Base-by-base conservation (phyloP, 2,113 vertebrate species). In the Rutilus rutilus region DNA sequence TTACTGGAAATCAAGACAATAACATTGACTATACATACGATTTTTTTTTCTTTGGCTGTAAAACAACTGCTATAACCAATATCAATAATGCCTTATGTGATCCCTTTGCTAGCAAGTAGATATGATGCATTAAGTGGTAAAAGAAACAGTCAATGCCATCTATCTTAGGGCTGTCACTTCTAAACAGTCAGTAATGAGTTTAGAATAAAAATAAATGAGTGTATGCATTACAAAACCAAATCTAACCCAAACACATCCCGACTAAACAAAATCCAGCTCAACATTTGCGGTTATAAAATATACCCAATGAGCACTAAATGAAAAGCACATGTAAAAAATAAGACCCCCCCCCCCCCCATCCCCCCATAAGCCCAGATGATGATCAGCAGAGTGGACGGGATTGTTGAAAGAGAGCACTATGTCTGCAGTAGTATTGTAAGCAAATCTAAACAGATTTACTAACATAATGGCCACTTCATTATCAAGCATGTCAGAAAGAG, bases 321-420 rank as follows among this genome's bases (percentile, higher is more conserved):
- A 89, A 89, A 90, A 89, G 84, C 82, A 87, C 59, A 77, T 85
- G 27, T 87, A 69, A 86, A 84, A 27, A 89, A 75, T 71, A 21
- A 69, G 57, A 65, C 27, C 39, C 84, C 83, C 2, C 15, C 21
- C 6, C 7, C 36, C 6, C 7, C n/a, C n/a, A n/a, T n/a, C n/a
- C 88, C 86, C 75, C 33, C 57, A 11, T 30, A 67, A 33, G 71
- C 69, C 76, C 83, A 71, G 73, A 83, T 78, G 69, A 88, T 90
- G 89, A 75, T 87, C n/a, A 62, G 82, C 60, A 87, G 80, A 89
- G 91, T 78, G 17, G 10, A 64, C 1, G 42, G 60, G 25, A 65
- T 36, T 69, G 80, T 15, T 52, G 62, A 69, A 52, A 64, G 78
- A 27, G 15, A 64, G 15, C 45, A 47, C 50, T 27, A 42, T 62